Base-by-base conservation (phyloP, 2,113 vertebrate genomes). In the Ictalurus furcatus region DNA sequence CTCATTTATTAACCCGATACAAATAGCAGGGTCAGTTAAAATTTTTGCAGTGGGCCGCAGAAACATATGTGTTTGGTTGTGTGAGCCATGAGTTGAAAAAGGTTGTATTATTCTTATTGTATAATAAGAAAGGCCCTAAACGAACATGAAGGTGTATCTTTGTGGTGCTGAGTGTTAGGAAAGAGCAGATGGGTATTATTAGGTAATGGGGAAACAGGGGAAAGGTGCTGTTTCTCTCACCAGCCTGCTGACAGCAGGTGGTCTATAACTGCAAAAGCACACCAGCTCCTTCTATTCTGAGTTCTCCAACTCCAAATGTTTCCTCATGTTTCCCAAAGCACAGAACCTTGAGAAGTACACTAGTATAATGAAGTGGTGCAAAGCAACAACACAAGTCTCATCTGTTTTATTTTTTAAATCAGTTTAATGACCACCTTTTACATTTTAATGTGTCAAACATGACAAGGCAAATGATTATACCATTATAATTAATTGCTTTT, bases 141-240 rank as follows among this genome's bases (percentile, higher is more conserved):
- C 5, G 5, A 54, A 34, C 44, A 23, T 56, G 82, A 65, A 40
- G 78, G 56, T 71, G 63, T 17, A 67, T 61, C 34, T 63, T 76
- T 91, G 19, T 85, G 30, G 4, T 69, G 61, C 37, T 65, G 85
- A 87, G 83, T 83, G 21, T 86, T 85, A 89, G 85, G 67, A 86
- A 85, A 89, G 91, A 91, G 78, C 92, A 90, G 90, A 91, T 91
- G 90, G 89, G 69, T 82, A 48, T 89, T 89, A 73, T 87, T 87
- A 90, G 89, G 81, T 59, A 65, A 88, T 84, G 84, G 63, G 89
- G 83, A 81, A 90, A 89, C 81, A 79, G 81, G 84, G 84, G 86
- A 81, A 80, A 87, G 21, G 54, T 86, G 63, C 30, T 85, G 85
- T 74, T 88, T 91, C 88, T 89, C 73, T 34, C 56, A 89, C 87